A percentile compares a stretch with the other conserved stretches of the same genome.
Evolutionary conservation across 2,888 invertebrate genomes (phyloP).

Genomic region (Gastrophysa polygoni): DNA sequence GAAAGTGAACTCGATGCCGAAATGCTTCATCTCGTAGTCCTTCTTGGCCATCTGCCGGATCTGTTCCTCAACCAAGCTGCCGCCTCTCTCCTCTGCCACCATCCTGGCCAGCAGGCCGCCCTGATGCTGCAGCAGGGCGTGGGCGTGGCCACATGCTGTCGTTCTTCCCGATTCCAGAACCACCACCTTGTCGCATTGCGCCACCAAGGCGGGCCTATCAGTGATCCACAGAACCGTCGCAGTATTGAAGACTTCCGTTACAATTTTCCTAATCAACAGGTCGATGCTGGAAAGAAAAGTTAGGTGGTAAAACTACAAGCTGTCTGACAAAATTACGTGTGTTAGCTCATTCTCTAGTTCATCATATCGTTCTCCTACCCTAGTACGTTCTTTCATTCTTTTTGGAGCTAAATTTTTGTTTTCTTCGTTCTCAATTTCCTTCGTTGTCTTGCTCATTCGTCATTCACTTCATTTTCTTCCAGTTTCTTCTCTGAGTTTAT

Average conservation of each 20-base stretch:
- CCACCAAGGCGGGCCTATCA: conserved; percentile 83
- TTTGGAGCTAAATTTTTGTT: too few species aligned
- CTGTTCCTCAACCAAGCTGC: conserved; percentile 42
- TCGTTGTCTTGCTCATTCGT: too few species aligned
- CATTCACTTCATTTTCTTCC: too few species aligned
- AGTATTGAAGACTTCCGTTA: conserved; percentile 72
- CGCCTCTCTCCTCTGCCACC: conserved; percentile 57
- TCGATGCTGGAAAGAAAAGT: conserved; percentile 77
- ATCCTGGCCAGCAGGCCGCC: conserved; percentile 52
- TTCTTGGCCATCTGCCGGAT: conserved; percentile 45
- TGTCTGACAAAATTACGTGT: too few species aligned
- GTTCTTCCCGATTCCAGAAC: conserved; percentile 64
- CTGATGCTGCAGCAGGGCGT: conserved; percentile 51
- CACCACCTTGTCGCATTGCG: conserved; percentile 79
- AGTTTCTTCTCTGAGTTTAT: too few species aligned
- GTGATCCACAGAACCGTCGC: conserved; percentile 85
- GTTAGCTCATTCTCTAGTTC: too few species aligned
- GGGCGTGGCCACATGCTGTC: conserved; percentile 63
- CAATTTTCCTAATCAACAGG: conserved; percentile 76
- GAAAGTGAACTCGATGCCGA: conserved; percentile 16
- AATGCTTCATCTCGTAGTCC: conserved; percentile 33
- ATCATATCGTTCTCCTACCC: too few species aligned
- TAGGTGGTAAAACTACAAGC: too few species aligned
- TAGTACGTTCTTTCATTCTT: too few species aligned
- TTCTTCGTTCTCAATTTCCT: too few species aligned